Percentiles rank a stretch among this genome's conserved stretches.
Conservation (phyloP, 2,797 vertebrate genomes). For the Buphagus erythrorhynchus region DNA sequence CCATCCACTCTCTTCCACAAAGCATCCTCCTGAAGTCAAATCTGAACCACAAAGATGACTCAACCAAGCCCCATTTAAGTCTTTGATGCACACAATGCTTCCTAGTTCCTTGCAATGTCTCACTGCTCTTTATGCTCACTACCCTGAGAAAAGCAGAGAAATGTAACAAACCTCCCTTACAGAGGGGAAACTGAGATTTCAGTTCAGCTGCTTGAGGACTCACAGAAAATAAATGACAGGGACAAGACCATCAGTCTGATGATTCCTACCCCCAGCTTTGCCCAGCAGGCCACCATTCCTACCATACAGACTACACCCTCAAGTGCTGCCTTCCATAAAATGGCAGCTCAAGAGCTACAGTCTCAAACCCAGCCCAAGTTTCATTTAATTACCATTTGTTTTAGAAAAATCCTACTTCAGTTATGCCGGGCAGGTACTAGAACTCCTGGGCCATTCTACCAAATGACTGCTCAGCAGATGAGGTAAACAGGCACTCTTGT, state of each 20-base stretch:
- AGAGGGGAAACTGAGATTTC: neutral
- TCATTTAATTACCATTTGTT: neutral
- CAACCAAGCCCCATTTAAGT: neutral
- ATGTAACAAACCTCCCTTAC: neutral
- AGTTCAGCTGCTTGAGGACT: neutral
- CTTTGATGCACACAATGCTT: neutral
- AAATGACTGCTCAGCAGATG: neutral
- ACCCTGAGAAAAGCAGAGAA: neutral
- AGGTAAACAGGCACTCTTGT: neutral
- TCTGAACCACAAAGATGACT: neutral
- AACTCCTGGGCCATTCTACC: neutral
- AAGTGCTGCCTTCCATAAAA: neutral
- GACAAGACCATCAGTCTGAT: neutral
- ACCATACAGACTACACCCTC: fast-evolving
- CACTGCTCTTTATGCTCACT: neutral
- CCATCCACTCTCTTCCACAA: neutral
- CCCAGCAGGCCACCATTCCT: neutral
- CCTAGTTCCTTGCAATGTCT: neutral
- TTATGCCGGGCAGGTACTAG: neutral
- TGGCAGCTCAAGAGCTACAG: neutral
- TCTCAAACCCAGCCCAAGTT: neutral
- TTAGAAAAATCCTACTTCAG: neutral
- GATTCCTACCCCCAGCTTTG: neutral
- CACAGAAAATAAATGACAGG: neutral
- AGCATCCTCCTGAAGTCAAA: neutral